Conservation (phyloP, 1,140 invertebrate species). For the Drosophila equinoxialis region DNA sequence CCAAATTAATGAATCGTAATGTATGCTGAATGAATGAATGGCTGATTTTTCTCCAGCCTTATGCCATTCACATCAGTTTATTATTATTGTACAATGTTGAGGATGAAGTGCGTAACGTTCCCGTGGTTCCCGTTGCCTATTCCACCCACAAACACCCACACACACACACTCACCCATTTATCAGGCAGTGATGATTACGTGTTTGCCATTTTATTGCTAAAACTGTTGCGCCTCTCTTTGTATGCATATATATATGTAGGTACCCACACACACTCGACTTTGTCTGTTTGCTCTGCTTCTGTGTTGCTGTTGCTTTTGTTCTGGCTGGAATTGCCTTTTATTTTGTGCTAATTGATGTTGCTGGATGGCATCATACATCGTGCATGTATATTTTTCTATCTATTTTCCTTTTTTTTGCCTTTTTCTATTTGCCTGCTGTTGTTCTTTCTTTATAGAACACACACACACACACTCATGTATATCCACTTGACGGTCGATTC, state of each 20-base stretch:
- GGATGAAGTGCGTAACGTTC: slow-evolving; percentile 26
- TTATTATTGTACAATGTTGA: slow-evolving; percentile 50
- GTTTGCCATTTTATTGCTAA: slow-evolving; percentile 77
- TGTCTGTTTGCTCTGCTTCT: slow-evolving; percentile 66
- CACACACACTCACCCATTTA: slow-evolving; percentile 64
- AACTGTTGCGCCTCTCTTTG: slow-evolving; percentile 75
- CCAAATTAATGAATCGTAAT: slow-evolving; percentile 73
- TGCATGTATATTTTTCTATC: slow-evolving; percentile 46
- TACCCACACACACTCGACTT: slow-evolving; percentile 25
- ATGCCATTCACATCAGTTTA: slow-evolving; percentile 48
- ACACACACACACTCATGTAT: not conserved
- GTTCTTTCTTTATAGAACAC: slow-evolving; percentile 14
- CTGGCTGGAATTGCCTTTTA: slow-evolving; percentile 77
- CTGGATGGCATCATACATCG: slow-evolving; percentile 58
- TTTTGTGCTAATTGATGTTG: slow-evolving; percentile 80
- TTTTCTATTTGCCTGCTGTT: slow-evolving; percentile 18
- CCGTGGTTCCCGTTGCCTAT: slow-evolving; percentile 6
- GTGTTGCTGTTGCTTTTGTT: slow-evolving; percentile 63
- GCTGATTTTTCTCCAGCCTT: slow-evolving; percentile 27
- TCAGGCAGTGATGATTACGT: slow-evolving; percentile 71
- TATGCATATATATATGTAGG: slow-evolving; percentile 3
- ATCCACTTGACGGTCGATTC: slow-evolving; percentile 10
- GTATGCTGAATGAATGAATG: slow-evolving; percentile 39
- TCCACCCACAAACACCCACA: not conserved
- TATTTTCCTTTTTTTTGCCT: not conserved